Evolutionary conservation across 2,797 vertebrate species (phyloP), one percentile per base, ranked within the genome.

Genomic region (Allobates femoralis): DNA sequence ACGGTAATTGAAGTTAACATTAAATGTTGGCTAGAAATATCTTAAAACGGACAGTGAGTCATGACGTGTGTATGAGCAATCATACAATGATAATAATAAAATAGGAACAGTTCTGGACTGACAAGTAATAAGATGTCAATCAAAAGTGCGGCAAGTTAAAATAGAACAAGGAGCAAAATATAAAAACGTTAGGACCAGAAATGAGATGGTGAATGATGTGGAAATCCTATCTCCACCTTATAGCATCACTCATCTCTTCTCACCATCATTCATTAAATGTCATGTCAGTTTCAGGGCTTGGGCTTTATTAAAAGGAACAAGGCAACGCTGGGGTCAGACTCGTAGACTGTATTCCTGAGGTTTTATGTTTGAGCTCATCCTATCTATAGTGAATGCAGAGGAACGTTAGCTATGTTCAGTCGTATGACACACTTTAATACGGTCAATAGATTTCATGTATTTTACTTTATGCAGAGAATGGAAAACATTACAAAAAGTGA

Each of bases 81-180:
- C 1, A 41, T 3, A 37, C 67, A 19, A 16, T 50, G 14, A 41
- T 50, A 74, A 79, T 21, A 60, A 62, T 12, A 41, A 37, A 46
- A 8, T 41, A 41, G 11, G 77, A 37, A 37, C 7, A 6, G 15
- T 37, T 58, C 58, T 41, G 30, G 32, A 18, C 77, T 60, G 56
- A 41, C 77, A 60, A 37, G 55, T 79, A n/a, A 37, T 58, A 79
- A 41, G 56, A 79, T 62, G 77, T 11, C 75, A 58, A 34, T 34
- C 12, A 60, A 37, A 37, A 41, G 51, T 32, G 21, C 28, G n/a
- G 53, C 30, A 78, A 37, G 55, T 58, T 34, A 15, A 78, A 32
- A 32, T 10, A 78, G 55, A 55, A 58, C 30, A 78, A 55, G 28
- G 19, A 37, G 76, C 37, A 58, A 23, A 58, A 78, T 58, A 56